A percentile compares a stretch with the other conserved stretches of the same genome.
These are phyloP conservation scores for Eumacrocentrus americanus DNA, from an alignment of 2,888 invertebrate species.

Conservation along the genomic window DNA sequence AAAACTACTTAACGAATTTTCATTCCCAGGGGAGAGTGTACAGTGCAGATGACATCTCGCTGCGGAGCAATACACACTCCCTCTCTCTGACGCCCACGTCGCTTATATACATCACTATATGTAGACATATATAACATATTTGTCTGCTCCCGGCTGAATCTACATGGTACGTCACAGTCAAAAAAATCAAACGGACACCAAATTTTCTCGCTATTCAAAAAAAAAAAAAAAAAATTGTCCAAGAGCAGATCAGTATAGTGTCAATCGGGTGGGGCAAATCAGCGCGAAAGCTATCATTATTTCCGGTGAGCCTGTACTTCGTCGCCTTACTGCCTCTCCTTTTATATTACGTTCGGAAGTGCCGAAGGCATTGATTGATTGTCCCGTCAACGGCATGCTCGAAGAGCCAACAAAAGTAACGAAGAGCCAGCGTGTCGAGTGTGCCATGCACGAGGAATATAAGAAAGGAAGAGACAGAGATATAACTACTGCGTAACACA, in stretches of 20 bases:
- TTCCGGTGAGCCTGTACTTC: constrained; percentile 10
- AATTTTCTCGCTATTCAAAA: no score
- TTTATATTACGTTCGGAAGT: constrained; percentile 41
- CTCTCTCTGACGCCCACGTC: constrained; percentile 4
- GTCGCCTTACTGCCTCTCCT: constrained; percentile 35
- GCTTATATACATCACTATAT: neutral
- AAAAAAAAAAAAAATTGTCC: neutral
- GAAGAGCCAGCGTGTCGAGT: constrained; percentile 40
- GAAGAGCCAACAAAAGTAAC: constrained; percentile 55
- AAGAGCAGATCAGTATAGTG: neutral
- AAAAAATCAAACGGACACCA: neutral
- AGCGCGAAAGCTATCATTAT: constrained; percentile 3
- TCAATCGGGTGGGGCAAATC: constrained; percentile 13
- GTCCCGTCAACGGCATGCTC: constrained; percentile 57
- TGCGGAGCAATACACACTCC: constrained; percentile 11
- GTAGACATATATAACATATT: neutral
- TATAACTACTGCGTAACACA: no score
- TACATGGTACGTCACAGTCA: neutral
- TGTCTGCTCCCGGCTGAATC: neutral
- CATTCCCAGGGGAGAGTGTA: constrained; percentile 42
- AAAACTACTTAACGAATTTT: constrained; percentile 50
- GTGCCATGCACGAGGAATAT: neutral
- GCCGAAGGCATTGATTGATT: constrained; percentile 55
- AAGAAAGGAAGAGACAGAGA: neutral
- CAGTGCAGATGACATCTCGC: constrained; percentile 47